These are phyloP conservation scores for Dynastes tityus DNA, from an alignment of 2,888 invertebrate genomes.

Conservation along the genomic window DNA sequence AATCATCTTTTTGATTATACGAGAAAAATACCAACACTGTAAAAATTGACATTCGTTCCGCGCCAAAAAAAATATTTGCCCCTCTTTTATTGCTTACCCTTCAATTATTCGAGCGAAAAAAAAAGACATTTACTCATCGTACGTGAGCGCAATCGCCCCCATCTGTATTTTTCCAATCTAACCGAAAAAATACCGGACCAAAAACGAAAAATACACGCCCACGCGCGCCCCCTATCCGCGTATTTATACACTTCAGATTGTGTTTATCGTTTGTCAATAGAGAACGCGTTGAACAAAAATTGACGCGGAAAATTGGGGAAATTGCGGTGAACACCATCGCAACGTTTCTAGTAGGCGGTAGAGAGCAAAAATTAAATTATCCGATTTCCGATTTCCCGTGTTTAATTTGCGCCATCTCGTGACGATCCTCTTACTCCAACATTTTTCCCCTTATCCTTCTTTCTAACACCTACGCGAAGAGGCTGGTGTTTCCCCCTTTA, in stretches of 20 bases:
- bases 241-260: conserved; percentile 41
- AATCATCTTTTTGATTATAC: neutral
- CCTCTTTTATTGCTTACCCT: neutral
- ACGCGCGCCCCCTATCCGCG: neutral
- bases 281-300: conserved; percentile 24
- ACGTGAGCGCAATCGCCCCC: neutral
- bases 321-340: neutral
- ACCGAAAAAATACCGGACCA: neutral
- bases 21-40: neutral
- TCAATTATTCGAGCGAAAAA: neutral
- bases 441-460: neutral
- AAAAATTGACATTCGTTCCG: neutral
- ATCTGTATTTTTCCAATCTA: neutral
- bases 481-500: neutral
- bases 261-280: conserved; percentile 43
- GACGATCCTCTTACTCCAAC: neutral
- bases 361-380: conserved; percentile 40
- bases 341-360: neutral
- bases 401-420: conserved; percentile 32
- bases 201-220: neutral
- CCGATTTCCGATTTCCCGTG: conserved; percentile 29
- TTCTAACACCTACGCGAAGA: neutral
- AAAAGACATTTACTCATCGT: neutral
- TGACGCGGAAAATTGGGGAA: conserved; percentile 34
- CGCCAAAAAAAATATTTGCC: too few relatives aligned